Percentiles rank a stretch among this genome's conserved stretches.
Evolutionary conservation across 2,888 invertebrate species (phyloP).

Genomic region (Plagodis pulveraria): DNA sequence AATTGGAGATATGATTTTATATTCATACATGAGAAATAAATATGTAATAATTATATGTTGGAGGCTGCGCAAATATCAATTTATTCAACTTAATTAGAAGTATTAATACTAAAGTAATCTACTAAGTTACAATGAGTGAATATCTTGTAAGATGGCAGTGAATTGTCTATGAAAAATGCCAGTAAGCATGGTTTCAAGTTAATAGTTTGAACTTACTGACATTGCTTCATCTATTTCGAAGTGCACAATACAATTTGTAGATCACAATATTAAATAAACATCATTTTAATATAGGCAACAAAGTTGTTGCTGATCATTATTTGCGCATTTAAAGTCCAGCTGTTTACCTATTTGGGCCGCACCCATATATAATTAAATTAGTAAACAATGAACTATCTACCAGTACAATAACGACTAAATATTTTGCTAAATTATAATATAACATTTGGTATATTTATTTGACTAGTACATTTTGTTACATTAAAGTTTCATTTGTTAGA

Average conservation of each 20-base stretch:
- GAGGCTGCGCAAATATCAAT: background rate
- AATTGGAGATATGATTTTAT: background rate
- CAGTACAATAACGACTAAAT: constrained; percentile 33
- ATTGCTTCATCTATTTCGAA: too few relatives aligned
- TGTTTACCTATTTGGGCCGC: too few relatives aligned
- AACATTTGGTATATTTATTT: constrained; percentile 60
- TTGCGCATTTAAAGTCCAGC: too few relatives aligned
- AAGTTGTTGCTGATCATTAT: too few relatives aligned
- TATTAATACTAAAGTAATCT: too few relatives aligned
- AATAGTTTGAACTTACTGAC: background rate
- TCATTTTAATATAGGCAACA: too few relatives aligned
- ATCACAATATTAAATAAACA: too few relatives aligned
- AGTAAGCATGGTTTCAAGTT: background rate
- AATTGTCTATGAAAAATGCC: constrained; percentile 29
- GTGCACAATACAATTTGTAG: too few relatives aligned
- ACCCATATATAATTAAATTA: constrained; percentile 1
- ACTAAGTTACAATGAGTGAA: too few relatives aligned
- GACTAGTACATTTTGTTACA: constrained; percentile 55
- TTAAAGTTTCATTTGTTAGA: background rate
- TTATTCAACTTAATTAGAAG: background rate
- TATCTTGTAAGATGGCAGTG: constrained; percentile 29
- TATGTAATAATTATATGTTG: background rate
- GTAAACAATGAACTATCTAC: constrained; percentile 37
- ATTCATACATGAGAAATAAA: too few relatives aligned
- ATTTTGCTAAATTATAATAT: constrained; percentile 49